phyloP scores from a whole-genome alignment of 2,797 vertebrate genomes.

The Aldrovandia affinis region DNA sequence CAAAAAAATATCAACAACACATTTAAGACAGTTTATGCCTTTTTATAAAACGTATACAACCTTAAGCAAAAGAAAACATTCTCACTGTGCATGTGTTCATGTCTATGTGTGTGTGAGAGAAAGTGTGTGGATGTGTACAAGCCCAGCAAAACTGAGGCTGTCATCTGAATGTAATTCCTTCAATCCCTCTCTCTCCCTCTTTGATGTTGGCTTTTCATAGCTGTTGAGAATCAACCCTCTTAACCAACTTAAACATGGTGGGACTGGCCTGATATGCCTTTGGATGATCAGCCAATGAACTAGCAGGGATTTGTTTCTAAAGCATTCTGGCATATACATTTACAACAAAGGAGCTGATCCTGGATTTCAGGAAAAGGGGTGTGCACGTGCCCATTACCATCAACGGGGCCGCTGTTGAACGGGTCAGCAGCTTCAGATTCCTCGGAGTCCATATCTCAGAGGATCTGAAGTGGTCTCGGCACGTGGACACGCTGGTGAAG shows the following conservation, averaged over 20 bases:
- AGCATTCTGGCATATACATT: neutral
- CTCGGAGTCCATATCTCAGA: too few species aligned
- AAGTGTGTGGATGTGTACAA: neutral
- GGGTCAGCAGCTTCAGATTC: too few species aligned
- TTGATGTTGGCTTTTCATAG: neutral
- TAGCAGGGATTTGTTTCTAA: neutral
- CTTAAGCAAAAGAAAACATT: neutral
- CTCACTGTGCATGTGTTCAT: neutral
- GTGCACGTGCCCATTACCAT: too few species aligned
- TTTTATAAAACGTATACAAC: neutral
- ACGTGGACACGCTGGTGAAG: too few species aligned
- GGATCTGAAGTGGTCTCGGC: too few species aligned
- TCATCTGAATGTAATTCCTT: neutral
- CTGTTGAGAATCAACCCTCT: slow-evolving; percentile 14
- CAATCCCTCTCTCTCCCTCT: neutral
- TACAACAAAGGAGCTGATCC: too few species aligned
- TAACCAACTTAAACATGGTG: neutral
- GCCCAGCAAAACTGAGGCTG: neutral
- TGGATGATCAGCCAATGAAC: neutral
- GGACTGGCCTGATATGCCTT: neutral
- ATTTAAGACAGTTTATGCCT: neutral
- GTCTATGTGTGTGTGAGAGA: neutral
- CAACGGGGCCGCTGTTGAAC: too few species aligned
- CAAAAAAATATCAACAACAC: neutral
- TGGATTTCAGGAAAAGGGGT: too few species aligned